Evolutionary conservation across 1,140 invertebrate genomes (phyloP), one percentile per base, ranked within the genome.

Genomic region (Drosophila cardini): DNA sequence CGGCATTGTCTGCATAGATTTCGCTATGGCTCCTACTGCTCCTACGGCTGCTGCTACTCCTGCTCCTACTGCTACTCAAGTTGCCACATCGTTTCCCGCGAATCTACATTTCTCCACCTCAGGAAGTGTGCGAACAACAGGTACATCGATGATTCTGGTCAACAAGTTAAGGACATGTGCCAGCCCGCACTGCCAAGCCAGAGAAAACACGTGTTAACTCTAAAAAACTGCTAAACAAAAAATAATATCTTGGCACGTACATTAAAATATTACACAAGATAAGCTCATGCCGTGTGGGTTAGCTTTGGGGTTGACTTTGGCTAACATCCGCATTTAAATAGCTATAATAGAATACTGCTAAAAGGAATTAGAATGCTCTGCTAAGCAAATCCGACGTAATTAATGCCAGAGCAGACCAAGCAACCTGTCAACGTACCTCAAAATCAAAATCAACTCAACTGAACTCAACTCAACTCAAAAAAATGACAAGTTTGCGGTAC

Each of bases 261-360:
- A 87, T 79, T 71, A 83, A 86, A 79, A 86, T 86, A 86, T 87
- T 87, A 83, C 76, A 72, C 68, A 53, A 87, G 84, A 87, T 87
- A 87, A 87, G 84, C 78, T 75, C 67, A 6, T 53, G 56, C 63
- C 76, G 82, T 74, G 63, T 73, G 75, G 62, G 75, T 58, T 74
- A 70, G 58, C 43, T 57, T 21, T 60, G 58, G 34, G 67, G 74
- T 60, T 72, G 52, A 60, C 50, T 18, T 45, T 38, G 53, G 26
- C 43, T 74, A 52, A 82, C 72, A 87, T 82, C 82, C 82, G 82
- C 82, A 80, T 80, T 85, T 78, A 38, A 63, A 62, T 76, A 52
- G 60, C 11, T 36, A 60, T 60, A n/a, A 13, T n/a, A 34, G n/a
- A 52, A 11, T 15, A 46, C 21, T 18, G 30, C 42, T 38, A 63